Base-by-base conservation (phyloP, 1,140 invertebrate species). In the Brachionus paranguensis region DNA sequence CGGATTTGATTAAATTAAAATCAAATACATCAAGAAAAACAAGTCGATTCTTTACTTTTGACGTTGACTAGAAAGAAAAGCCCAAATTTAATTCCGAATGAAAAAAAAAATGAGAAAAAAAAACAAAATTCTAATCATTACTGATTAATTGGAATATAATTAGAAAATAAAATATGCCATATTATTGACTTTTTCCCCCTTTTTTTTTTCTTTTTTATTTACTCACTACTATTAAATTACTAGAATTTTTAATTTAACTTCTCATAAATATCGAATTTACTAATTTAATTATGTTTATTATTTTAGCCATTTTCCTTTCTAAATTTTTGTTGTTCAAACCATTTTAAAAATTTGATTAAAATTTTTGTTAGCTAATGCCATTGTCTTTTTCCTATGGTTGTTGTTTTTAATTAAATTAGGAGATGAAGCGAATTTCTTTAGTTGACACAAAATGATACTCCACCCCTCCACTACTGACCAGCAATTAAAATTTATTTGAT, bases 71-170 rank as follows among this genome's bases (percentile, higher is more conserved):
- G n/a, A 43, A 41, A 72, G 68, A 41, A 72, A 72, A 72, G 17
- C 37, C 41, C 0, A 43, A 72, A 72, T 72, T 72, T 43, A 72
- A 72, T 60, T 60, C 53, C 4, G 33, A 37, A 37, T 6, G 5
- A 5, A 33, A 60, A 72, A 41, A 72, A 72, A 43, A 43, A 43
- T 43, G 37, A 72, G 37, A 72, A 41, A 72, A 72, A 41, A 43
- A 72, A 72, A 72, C 37, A 37, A 17, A 41, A 41, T 33, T 17
- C 33, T 72, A 43, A 72, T 72, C 33, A 68, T 68, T 72, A 41
- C 68, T 72, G 68, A 72, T 72, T 72, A 72, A 72, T 72, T 72
- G 68, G 68, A 72, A 72, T 72, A 72, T 72, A 72, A 72, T 72
- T 72, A 72, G 68, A 72, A 72, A 72, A 20, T 41, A 72, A 72